These are phyloP conservation scores for Ephydatia muelleri DNA, from an alignment of 37 sponge, comb jelly and placozoan genomes.

Conservation along the genomic window DNA sequence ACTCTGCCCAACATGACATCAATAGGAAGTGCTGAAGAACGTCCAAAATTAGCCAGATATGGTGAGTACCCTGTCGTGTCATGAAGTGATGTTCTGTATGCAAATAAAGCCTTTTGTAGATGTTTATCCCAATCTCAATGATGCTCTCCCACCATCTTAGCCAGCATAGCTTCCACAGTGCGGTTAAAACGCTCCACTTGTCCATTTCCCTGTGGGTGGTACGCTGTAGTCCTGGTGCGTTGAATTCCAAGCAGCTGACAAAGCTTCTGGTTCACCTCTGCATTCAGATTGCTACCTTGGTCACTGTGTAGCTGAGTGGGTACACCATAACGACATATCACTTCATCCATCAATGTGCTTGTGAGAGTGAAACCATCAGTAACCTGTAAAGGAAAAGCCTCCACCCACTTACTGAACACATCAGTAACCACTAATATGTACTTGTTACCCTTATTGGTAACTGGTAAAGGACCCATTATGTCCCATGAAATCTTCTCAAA, in stretches of 20 bases:
- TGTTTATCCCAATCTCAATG: conserved; percentile 47
- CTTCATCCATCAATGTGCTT: conserved; percentile 31
- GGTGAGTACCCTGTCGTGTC: conserved; percentile 35
- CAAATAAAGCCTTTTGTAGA: conserved; percentile 17
- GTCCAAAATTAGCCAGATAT: conserved; percentile 30
- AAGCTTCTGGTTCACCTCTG: neutral
- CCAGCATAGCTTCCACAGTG: conserved; percentile 41
- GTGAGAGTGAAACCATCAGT: conserved; percentile 32
- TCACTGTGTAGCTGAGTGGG: conserved; percentile 37
- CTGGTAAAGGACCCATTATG: conserved; percentile 43
- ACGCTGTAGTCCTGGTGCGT: conserved; percentile 27
- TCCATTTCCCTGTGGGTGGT: conserved; percentile 32
- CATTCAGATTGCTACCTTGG: conserved; percentile 41
- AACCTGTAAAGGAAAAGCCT: conserved; percentile 12
- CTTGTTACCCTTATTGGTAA: conserved; percentile 8
- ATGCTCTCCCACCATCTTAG: conserved; percentile 45
- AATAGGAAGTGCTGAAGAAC: conserved; percentile 25
- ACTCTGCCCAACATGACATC: conserved; percentile 25
- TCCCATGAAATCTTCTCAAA: conserved; percentile 35
- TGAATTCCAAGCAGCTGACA: conserved; percentile 18
- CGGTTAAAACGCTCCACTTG: conserved; percentile 25
- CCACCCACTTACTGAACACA: conserved; percentile 20
- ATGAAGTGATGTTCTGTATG: conserved; percentile 45
- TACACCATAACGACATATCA: conserved; percentile 40
- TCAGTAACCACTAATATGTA: conserved; percentile 33